Base-by-base conservation (phyloP, 2,113 vertebrate species). In the Sigmodon hispidus region DNA sequence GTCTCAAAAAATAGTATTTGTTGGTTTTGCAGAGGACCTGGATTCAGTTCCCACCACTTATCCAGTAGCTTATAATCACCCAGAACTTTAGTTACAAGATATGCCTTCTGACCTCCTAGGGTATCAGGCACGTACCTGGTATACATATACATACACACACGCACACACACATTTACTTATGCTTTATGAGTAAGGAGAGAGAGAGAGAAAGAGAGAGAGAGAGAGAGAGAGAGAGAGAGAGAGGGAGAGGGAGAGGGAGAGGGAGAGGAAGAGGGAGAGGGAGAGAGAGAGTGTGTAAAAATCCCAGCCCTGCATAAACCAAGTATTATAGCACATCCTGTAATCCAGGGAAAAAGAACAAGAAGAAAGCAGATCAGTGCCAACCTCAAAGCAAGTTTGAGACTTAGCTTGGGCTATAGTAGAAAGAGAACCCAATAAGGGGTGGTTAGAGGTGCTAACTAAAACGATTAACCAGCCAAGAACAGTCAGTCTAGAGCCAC, bases 391-490 rank as follows among this genome's bases (percentile, higher is more conserved):
- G 13, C 29, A 63, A 22, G 40, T 22, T 22, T 34, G 29, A 48
- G 29, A 34, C 40, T 43, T 43, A 45, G 40, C 40, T 43, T 48
- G 29, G 59, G 17, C 40, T 67, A 85, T 22, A 34, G 61, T 15
- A 84, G 57, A 63, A 13, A 22, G 22, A 48, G 22, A 63, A 40
- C 17, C 15, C 3, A 84, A 8, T 19, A 31, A 43, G 17, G 22
- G 43, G 31, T 36, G 45, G 31, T 55, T 29, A 95, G 29, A 84
- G 16, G 36, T 70, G 31, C 94, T 2, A 3, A 86, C 0, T 67
- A 83, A 97, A 57, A 95, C 70, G 80, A 92, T 69, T 45, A 92
- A 93, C n/a, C n/a, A n/a, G n/a, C n/a, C n/a, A n/a, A n/a, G n/a
- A n/a, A n/a, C n/a, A n/a, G n/a, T n/a, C n/a, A 95, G 4, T 34